Percentiles rank a stretch among this genome's conserved stretches.
Conservation (phyloP, 2,797 vertebrate genomes). For the Chaetodon trifasciatus region DNA sequence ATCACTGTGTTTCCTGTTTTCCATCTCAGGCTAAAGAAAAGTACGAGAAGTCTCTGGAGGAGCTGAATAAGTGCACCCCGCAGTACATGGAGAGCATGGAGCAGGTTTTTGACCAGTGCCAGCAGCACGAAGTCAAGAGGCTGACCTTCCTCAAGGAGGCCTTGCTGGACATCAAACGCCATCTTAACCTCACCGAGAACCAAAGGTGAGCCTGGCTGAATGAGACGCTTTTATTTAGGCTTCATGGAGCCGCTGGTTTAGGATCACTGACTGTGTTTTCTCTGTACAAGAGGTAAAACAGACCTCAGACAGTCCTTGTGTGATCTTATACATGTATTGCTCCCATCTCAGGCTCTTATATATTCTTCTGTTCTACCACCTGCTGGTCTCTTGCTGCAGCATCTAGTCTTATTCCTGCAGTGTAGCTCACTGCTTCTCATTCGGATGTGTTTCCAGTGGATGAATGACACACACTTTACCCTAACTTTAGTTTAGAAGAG, state of each 20-base stretch:
- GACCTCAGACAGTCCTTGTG: not conserved
- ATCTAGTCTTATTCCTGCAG: not conserved
- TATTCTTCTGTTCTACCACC: not conserved
- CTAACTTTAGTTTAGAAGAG: slow-evolving; percentile 17
- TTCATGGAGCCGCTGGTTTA: not conserved
- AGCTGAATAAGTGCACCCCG: slow-evolving; percentile 93
- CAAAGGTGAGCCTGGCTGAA: slow-evolving; percentile 86
- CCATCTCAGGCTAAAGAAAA: slow-evolving; percentile 93
- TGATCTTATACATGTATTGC: not conserved
- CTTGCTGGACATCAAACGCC: slow-evolving; percentile 95
- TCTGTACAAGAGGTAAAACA: not conserved
- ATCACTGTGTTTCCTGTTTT: slow-evolving; percentile 7
- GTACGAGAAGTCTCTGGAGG: slow-evolving; percentile 96
- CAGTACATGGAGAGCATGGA: slow-evolving; percentile 98
- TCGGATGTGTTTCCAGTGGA: not conserved
- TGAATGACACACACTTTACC: not conserved
- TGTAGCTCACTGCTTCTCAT: not conserved
- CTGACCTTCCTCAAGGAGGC: slow-evolving; percentile 96
- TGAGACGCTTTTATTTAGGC: not conserved
- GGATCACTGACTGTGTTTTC: not conserved
- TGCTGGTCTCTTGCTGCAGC: not conserved
- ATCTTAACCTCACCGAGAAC: slow-evolving; percentile 96
- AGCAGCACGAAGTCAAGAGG: slow-evolving; percentile 97
- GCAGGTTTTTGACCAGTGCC: slow-evolving; percentile 97
- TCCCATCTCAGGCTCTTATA: not conserved